phyloP scores from a whole-genome alignment of 2,113 vertebrate species.

The Percina caprodes region DNA sequence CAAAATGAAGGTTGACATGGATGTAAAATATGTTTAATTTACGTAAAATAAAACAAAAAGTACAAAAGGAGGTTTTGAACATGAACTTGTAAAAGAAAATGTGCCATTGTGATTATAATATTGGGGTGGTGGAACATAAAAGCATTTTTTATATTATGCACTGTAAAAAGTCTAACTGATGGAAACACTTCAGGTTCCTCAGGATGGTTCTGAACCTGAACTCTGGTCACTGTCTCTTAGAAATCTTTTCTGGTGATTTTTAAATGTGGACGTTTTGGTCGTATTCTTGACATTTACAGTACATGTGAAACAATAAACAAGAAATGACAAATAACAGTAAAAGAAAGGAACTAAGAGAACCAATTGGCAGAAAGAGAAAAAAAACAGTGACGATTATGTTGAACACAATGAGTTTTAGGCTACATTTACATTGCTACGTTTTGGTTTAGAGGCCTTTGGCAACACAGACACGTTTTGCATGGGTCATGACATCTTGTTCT shows the following conservation, averaged over 20 bases:
- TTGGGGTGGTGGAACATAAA: conserved; percentile 6
- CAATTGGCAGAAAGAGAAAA: neutral
- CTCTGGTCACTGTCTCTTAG: neutral
- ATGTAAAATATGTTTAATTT: conserved; percentile 63
- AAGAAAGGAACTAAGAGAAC: conserved; percentile 20
- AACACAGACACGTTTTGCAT: too few species aligned
- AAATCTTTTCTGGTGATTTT: neutral
- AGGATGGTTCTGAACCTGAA: neutral
- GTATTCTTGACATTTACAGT: conserved; percentile 12
- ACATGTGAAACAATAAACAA: neutral
- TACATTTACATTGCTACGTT: too few species aligned
- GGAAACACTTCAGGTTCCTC: neutral
- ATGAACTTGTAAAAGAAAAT: conserved; percentile 38
- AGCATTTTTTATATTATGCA: neutral
- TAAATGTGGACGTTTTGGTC: conserved; percentile 26
- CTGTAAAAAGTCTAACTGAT: neutral
- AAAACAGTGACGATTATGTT: neutral
- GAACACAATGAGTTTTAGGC: neutral
- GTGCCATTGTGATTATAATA: conserved; percentile 35
- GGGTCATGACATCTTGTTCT: too few species aligned
- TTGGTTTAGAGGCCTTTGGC: too few species aligned
- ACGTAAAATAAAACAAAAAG: conserved; percentile 36
- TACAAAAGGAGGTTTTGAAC: conserved; percentile 47
- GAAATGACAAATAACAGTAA: neutral
- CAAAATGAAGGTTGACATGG: neutral